phyloP scores from a whole-genome alignment of 2,113 vertebrate species.

The Puma concolor region DNA sequence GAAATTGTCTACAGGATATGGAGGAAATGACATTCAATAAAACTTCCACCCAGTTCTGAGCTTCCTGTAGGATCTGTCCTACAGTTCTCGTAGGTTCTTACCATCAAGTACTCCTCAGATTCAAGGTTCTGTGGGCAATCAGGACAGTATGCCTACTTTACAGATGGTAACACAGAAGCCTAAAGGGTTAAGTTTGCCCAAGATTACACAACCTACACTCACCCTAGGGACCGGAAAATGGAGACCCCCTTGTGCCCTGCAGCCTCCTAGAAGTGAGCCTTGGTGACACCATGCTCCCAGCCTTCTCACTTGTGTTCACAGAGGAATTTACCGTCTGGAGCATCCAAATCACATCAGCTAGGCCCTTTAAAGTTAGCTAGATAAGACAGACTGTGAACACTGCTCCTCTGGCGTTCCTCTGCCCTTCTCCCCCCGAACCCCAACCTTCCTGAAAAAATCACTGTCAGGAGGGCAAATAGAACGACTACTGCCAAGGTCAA shows the following conservation, averaged over 20 bases:
- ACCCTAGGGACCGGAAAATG: no score
- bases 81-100: background rate
- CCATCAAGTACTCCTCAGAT: background rate
- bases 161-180: background rate
- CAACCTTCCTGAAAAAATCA: background rate
- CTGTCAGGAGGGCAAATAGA: accelerated
- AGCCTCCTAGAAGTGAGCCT: background rate
- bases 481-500: background rate
- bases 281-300: no score
- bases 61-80: background rate
- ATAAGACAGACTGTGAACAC: background rate
- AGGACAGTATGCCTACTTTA: background rate
- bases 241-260: no score
- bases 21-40: background rate
- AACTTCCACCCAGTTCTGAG: background rate
- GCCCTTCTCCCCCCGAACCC: accelerated
- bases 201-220: background rate
- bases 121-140: background rate
- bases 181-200: background rate
- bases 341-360: no score
- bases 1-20: background rate
- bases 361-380: background rate
- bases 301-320: background rate
- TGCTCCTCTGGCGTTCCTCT: background rate
- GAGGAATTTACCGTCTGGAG: background rate